A percentile compares a stretch with the other conserved stretches of the same genome.
Conservation (phyloP, 2,113 vertebrate genomes). For the Entelurus aequoreus region DNA sequence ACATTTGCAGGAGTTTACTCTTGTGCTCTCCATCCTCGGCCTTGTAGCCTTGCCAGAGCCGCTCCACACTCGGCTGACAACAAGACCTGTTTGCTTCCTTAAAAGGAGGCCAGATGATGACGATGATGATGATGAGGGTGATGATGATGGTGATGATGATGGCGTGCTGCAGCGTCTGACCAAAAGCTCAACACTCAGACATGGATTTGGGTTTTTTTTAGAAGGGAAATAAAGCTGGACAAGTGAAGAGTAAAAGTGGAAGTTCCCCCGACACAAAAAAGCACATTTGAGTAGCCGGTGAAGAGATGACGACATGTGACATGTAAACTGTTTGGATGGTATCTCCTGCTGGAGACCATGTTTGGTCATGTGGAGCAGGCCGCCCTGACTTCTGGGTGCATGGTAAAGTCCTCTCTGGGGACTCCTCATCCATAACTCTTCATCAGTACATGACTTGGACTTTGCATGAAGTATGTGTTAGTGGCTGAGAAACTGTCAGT, state of each 20-base stretch:
- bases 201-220: too few relatives aligned
- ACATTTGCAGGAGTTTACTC: conserved; percentile 62
- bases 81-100: conserved; percentile 59
- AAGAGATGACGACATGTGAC: conserved; percentile 21
- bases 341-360: conserved; percentile 73
- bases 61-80: conserved; percentile 35
- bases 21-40: conserved; percentile 30
- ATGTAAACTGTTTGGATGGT: conserved; percentile 53
- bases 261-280: not conserved
- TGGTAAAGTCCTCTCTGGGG: conserved; percentile 53
- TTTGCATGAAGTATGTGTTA: too few relatives aligned
- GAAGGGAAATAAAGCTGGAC: too few relatives aligned
- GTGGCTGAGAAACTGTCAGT: too few relatives aligned
- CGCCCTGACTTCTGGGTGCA: conserved; percentile 55
- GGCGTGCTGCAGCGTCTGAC: not conserved
- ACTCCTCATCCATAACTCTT: conserved; percentile 51
- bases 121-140: not conserved
- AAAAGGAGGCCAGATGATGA: conserved; percentile 61
- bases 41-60: conserved; percentile 43
- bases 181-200: too few relatives aligned
- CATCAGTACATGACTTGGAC: not conserved
- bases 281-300: conserved; percentile 32
- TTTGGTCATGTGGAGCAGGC: conserved; percentile 80
- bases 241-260: not conserved
- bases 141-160: not conserved